Evolutionary conservation across 1,140 invertebrate species (phyloP), one percentile per base, ranked within the genome.

Genomic region (Globodera ellingtonae): DNA sequence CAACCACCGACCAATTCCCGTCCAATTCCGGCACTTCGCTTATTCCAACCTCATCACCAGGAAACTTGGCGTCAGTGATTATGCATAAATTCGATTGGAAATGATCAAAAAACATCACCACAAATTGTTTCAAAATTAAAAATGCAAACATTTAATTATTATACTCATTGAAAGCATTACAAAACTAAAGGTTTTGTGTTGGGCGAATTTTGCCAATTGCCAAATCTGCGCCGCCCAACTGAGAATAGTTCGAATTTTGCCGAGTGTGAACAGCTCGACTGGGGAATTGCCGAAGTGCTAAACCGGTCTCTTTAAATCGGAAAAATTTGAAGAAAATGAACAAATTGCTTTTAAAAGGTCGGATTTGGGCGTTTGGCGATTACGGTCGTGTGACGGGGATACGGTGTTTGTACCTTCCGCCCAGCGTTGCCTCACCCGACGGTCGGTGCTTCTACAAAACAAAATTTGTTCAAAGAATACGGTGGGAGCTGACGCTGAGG

Each of bases 371-470:
- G 10, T 62, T 62, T 62, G 56, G 56, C 56, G 56, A 15, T 62
- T 62, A 18, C 56, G 56, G 3, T 62, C 18, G 13, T 62, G 56
- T 15, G 56, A 62, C 10, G 50, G 50, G 56, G 56, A 62, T 18
- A 62, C 56, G 10, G 13, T 87, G 66, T 88, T 88, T 70, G 87
- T 88, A 35, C 82, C 87, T 48, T 86, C 87, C 9, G 86, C 87
- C 62, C 82, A 84, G 62, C 75, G 83, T 47, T 88, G 87, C 71
- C 87, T 88, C 78, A 84, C 86, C 62, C 72, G 82, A 47, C 79
- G 82, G 69, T 88, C 84, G 10, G 85, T 89, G 35, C 66, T 67
- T 46, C 83, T 85, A n/a, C 87, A 88, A 76, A 84, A 88, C 79
- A 48, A 81, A 74, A 75, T 88, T 62, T 62, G 56, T 18, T 62